A percentile compares a stretch with the other conserved stretches of the same genome.
Conservation (phyloP, 2,113 vertebrate species). For the Cygnus buccinator region DNA sequence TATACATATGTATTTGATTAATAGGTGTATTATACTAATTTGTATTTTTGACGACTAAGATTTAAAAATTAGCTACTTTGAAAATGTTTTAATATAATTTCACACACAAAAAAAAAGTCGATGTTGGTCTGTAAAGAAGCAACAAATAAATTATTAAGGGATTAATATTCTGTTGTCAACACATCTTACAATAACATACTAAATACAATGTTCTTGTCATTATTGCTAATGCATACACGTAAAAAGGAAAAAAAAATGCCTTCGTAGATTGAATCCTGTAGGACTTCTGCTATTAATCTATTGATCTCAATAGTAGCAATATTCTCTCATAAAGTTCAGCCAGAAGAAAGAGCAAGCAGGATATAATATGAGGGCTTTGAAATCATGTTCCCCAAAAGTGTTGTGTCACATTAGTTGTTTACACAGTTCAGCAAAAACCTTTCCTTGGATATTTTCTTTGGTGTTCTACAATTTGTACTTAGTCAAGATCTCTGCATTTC, state of each 20-base stretch:
- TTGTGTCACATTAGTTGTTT: not conserved
- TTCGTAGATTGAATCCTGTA: not conserved
- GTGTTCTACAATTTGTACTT: not conserved
- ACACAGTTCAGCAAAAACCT: not conserved
- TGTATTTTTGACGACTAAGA: not conserved
- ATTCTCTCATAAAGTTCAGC: not conserved
- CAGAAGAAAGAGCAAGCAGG: not conserved
- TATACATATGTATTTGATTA: not conserved
- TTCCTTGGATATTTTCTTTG: not conserved
- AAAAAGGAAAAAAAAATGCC: not conserved
- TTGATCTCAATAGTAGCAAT: not conserved
- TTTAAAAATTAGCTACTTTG: not conserved
- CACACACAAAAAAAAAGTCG: too few species aligned
- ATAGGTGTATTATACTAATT: not conserved
- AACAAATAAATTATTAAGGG: not conserved
- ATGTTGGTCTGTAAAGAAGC: not conserved
- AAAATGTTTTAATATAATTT: not conserved
- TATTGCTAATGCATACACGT: not conserved
- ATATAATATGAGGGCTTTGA: not conserved
- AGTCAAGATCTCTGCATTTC: not conserved
- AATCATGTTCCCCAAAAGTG: not conserved
- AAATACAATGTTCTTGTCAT: fast-evolving
- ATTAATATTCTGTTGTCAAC: not conserved
- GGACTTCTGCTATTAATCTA: not conserved
- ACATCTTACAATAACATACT: not conserved